Percentiles rank a stretch among this genome's conserved stretches.
Evolutionary conservation across 2,888 invertebrate genomes (phyloP).

Genomic region (Trissolcus brochymenae): DNA sequence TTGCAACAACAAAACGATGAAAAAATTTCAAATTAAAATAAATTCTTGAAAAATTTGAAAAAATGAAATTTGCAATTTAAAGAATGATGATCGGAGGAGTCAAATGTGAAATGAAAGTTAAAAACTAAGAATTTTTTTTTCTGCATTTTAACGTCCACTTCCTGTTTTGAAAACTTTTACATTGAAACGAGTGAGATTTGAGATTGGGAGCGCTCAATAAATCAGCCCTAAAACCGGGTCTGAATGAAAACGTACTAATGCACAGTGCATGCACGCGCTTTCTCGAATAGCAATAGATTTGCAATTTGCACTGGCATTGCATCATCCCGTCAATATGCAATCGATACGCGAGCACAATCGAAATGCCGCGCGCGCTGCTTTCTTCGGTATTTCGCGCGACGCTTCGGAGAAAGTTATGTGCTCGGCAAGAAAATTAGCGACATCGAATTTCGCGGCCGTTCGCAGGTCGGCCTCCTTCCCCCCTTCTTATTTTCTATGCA

Average conservation of each 20-base stretch:
- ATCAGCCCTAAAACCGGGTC: conserved; percentile 7
- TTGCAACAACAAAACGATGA: no score
- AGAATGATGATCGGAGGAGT: no score
- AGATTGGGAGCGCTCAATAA: no score
- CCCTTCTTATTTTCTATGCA: background rate
- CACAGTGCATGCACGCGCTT: conserved; percentile 26
- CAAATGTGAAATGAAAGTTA: no score
- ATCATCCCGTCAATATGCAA: conserved; percentile 45
- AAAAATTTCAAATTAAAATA: no score
- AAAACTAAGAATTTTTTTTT: no score
- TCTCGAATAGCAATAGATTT: conserved; percentile 34
- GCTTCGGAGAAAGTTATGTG: conserved; percentile 19
- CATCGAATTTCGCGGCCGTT: conserved; percentile 20
- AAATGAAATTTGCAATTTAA: no score
- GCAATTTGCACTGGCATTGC: conserved; percentile 44
- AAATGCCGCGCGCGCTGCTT: conserved; percentile 21
- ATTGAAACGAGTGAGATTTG: no score
- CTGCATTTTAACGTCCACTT: no score
- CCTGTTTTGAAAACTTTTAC: no score
- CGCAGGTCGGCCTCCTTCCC: background rate
- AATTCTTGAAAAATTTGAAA: no score
- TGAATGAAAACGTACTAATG: conserved; percentile 29
- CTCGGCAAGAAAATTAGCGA: conserved; percentile 21
- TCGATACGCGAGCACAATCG: conserved; percentile 43
- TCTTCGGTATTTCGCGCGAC: conserved; percentile 16